phyloP scores from a whole-genome alignment of 1,140 invertebrate species.

The Anadara kagoshimensis region DNA sequence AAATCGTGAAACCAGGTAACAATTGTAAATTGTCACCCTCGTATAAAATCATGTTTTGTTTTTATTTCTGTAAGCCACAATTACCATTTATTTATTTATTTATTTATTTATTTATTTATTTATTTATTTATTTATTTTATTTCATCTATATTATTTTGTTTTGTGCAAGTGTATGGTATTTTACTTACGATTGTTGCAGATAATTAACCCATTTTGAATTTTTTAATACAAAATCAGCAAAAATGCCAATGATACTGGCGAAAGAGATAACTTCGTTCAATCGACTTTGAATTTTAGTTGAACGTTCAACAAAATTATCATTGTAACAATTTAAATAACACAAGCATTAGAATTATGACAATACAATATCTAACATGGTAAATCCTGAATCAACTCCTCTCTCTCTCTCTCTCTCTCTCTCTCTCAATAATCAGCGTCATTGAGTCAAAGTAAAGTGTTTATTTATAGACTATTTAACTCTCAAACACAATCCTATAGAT shows the following conservation, averaged over 20 bases:
- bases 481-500: not conserved
- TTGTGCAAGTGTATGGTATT: too few species aligned
- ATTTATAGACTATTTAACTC: not conserved
- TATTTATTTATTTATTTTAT: conserved; percentile 1
- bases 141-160: too few species aligned
- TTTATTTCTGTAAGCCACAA: not conserved
- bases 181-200: too few species aligned
- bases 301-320: not conserved
- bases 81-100: not conserved
- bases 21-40: too few species aligned
- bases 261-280: not conserved
- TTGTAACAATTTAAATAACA: not conserved
- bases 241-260: not conserved
- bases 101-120: conserved; percentile 9
- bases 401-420: conserved; percentile 1
- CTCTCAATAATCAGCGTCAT: not conserved
- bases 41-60: too few species aligned
- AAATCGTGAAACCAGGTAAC: too few species aligned
- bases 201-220: too few species aligned
- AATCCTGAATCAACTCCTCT: too few species aligned
- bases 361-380: too few species aligned
- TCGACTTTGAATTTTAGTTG: too few species aligned
- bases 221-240: too few species aligned
- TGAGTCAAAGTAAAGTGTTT: not conserved
- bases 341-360: not conserved